Conservation (phyloP, 2,797 vertebrate genomes). For the Eupleurogrammus muticus region DNA sequence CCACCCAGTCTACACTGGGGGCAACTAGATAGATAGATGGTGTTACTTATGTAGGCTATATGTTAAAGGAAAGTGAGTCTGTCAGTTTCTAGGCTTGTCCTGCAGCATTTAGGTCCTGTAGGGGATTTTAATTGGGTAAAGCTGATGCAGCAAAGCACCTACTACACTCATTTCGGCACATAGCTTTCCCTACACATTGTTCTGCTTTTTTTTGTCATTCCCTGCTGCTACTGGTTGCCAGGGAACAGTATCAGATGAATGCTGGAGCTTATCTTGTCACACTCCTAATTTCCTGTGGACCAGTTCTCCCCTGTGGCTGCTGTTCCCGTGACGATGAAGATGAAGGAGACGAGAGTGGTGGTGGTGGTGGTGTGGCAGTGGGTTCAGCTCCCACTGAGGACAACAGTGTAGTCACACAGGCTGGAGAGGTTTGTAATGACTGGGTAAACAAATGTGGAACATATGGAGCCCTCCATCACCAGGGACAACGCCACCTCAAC, state of each 20-base stretch:
- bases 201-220: constrained; percentile 45
- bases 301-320: constrained; percentile 73
- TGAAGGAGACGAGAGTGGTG: constrained; percentile 46
- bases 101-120: constrained; percentile 9
- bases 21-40: constrained; percentile 28
- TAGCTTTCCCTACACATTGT: constrained; percentile 56
- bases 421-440: constrained; percentile 72
- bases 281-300: constrained; percentile 85
- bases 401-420: constrained; percentile 50
- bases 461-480: constrained; percentile 65
- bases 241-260: constrained; percentile 82
- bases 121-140: constrained; percentile 23
- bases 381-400: constrained; percentile 37
- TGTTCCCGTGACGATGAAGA: constrained; percentile 72
- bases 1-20: constrained; percentile 13
- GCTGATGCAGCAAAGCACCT: constrained; percentile 15
- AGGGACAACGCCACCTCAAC: constrained; percentile 48
- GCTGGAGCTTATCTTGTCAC: constrained; percentile 81
- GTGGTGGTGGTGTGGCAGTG: neutral
- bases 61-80: constrained; percentile 25
- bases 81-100: constrained; percentile 7
- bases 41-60: constrained; percentile 11
- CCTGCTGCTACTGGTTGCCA: constrained; percentile 76
- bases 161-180: constrained; percentile 33
- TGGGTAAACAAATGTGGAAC: constrained; percentile 71